Conservation (phyloP, 2,113 vertebrate genomes). For the Dromiciops gliroides region DNA sequence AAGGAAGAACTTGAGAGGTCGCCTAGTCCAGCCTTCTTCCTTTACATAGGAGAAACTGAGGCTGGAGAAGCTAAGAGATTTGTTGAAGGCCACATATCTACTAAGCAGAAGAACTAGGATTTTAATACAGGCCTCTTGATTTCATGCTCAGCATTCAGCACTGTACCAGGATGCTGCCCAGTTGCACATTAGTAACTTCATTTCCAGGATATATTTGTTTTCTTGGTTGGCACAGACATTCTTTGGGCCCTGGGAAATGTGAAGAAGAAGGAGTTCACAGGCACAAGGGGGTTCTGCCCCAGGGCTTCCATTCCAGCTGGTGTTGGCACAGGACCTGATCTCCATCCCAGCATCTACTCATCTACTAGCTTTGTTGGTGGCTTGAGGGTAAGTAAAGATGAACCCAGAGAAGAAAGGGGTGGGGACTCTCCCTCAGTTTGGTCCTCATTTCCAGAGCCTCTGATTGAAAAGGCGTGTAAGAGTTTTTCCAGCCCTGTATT, state of each 20-base stretch:
- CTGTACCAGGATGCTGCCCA: not conserved
- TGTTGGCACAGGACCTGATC: not conserved
- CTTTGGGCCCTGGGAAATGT: not conserved
- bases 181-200: not conserved
- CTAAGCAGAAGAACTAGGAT: not conserved
- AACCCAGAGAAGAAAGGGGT: not conserved
- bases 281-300: not conserved
- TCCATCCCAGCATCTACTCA: not conserved
- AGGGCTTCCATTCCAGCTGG: not conserved
- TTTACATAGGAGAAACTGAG: not conserved
- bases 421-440: not conserved
- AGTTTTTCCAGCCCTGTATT: conserved; percentile 2
- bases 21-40: not conserved
- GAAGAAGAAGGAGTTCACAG: not conserved
- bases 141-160: not conserved
- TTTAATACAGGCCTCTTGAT: not conserved
- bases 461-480: not conserved
- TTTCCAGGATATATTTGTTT: not conserved
- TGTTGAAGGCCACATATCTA: not conserved
- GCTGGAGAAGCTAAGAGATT: not conserved
- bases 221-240: not conserved
- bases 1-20: not conserved
- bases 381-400: not conserved
- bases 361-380: not conserved
- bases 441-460: not conserved